Base-by-base conservation (phyloP, 2,797 vertebrate genomes). In the Potorous gilbertii region DNA sequence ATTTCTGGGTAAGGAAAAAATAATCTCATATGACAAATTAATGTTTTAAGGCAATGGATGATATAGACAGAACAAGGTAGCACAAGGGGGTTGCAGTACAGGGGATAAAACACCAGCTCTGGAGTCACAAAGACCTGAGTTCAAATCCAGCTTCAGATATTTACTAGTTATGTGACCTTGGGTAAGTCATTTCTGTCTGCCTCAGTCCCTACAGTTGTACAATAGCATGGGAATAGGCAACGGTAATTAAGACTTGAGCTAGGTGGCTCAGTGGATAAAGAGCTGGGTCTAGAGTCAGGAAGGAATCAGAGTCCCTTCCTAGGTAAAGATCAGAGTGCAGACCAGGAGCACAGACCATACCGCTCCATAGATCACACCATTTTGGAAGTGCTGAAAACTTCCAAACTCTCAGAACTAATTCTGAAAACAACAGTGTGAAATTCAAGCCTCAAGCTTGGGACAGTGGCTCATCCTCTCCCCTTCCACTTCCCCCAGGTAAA, bases 1-100 rank as follows among this genome's bases (percentile, higher is more conserved):
- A 89, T 94, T 52, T 50, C 52, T 93, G 93, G 94, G 54, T 92
- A 96, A 96, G 91, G 91, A 93, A 96, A 96, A 95, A 28, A 92
- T 57, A 95, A 55, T 91, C 4, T 2, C 74, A 87, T 50, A 81
- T 50, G 8, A 87, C 40, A 46, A 87, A 4, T 27, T 87, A 87
- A 87, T 50, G 9, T 81, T 81, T 87, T 46, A 87, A 87, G 74
- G 18, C 40, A 87, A 11, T 81, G 40, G 24, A 50, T 87, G 21
- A 87, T 87, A 87, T 46, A 27, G 74, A 0, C 0, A 1, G 14
- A 87, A 10, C 40, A 87, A 50, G 40, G 21, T 87, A 87, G 40
- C 40, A 87, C 34, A n/a, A 74, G n/a, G 34, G 34, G 34, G 14
- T 16, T 40, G 34, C 14, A 14, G 4, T 34, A 81, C 10, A 46